phyloP scores from a whole-genome alignment of 2,888 invertebrate species.

The Boloria euphrosyne region DNA sequence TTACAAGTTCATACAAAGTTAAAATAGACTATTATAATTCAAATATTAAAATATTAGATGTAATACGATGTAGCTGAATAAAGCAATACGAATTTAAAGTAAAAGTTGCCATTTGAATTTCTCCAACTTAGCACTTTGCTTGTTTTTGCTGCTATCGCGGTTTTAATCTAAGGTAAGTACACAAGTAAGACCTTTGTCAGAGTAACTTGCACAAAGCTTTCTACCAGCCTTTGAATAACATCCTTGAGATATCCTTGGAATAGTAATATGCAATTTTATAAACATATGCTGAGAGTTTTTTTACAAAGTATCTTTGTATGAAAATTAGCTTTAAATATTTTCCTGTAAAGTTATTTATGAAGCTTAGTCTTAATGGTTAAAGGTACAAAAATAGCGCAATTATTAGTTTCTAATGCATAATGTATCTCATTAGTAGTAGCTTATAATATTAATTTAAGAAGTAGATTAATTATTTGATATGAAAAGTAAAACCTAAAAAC shows the following conservation, averaged over 20 bases:
- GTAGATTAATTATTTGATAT: no score
- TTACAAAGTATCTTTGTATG: neutral
- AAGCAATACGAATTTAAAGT: neutral
- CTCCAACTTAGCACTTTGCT: neutral
- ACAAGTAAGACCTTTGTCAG: conserved; percentile 32
- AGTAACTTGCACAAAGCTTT: conserved; percentile 29
- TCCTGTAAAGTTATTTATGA: no score
- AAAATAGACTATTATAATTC: neutral
- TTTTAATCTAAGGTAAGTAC: conserved; percentile 23
- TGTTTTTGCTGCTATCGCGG: conserved; percentile 22
- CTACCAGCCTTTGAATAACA: conserved; percentile 27
- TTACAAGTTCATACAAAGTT: no score
- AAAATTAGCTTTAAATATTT: neutral
- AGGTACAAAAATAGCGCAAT: no score
- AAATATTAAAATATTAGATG: neutral
- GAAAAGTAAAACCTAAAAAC: no score
- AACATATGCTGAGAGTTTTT: conserved; percentile 1
- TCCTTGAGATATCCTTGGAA: conserved; percentile 24
- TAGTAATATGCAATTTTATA: conserved; percentile 25
- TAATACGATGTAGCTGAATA: neutral
- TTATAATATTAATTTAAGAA: no score
- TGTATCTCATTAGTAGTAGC: no score
- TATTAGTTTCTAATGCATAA: no score
- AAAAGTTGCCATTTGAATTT: neutral
- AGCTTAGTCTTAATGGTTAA: no score